A percentile compares a stretch with the other conserved stretches of the same genome.
phyloP scores from a whole-genome alignment of 2,797 vertebrate species.

The Peromyscus attwateri region DNA sequence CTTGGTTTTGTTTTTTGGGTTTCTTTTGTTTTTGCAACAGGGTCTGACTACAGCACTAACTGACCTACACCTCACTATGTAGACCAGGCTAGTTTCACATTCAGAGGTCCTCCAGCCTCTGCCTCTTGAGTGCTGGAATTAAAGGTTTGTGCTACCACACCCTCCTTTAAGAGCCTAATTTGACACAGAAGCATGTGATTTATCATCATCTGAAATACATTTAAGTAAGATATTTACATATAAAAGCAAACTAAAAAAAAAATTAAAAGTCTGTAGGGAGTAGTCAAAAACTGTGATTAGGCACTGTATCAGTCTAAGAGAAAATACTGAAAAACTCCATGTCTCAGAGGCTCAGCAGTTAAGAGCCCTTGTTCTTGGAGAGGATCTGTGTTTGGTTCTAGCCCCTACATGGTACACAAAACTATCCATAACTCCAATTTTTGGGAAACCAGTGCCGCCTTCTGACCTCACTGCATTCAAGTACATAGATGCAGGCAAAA shows the following conservation, averaged over 20 bases:
- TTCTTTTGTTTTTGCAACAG: background rate
- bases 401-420: background rate
- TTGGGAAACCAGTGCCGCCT: background rate
- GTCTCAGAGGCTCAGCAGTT: background rate
- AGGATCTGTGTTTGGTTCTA: background rate
- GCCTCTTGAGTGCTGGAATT: background rate
- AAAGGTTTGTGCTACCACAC: background rate
- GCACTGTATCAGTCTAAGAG: background rate
- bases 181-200: background rate
- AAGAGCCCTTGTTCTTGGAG: background rate
- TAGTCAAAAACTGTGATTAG: background rate
- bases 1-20: background rate
- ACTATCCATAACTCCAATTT: background rate
- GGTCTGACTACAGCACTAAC: background rate
- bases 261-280: background rate
- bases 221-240: background rate
- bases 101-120: background rate
- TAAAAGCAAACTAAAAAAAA: background rate
- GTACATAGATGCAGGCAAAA: background rate
- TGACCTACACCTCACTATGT: background rate
- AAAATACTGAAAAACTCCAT: background rate
- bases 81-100: background rate
- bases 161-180: background rate
- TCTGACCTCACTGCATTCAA: background rate
- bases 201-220: background rate